A percentile compares a stretch with the other conserved stretches of the same genome.
Conservation (phyloP, 2,797 vertebrate species). For the Anguilla megastoma region DNA sequence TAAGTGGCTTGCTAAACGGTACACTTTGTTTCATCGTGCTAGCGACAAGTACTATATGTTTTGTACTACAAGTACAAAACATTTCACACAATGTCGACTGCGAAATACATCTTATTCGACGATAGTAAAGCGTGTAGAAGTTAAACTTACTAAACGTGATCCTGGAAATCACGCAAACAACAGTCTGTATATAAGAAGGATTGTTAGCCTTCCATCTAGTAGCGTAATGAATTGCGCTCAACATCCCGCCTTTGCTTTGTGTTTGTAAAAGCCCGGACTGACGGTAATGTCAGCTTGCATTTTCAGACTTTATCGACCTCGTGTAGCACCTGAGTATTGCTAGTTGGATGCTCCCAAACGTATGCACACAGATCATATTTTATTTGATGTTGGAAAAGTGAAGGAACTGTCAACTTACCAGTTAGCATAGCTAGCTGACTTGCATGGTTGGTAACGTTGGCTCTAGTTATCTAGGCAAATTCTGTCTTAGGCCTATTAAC, state of each 20-base stretch:
- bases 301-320: neutral
- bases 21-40: neutral
- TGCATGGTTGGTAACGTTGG: neutral
- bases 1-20: slow-evolving; percentile 51
- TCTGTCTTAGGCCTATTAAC: neutral
- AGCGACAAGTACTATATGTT: neutral
- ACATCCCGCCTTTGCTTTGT: slow-evolving; percentile 17
- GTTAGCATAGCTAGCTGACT: neutral
- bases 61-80: neutral
- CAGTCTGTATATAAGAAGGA: neutral
- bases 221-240: neutral
- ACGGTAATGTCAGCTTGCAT: neutral
- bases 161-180: neutral
- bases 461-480: neutral
- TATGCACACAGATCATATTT: neutral
- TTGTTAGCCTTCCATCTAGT: neutral
- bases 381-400: neutral
- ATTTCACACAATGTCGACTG: neutral
- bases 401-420: neutral
- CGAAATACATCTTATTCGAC: neutral
- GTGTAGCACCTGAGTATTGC: neutral
- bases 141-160: neutral
- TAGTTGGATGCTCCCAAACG: neutral
- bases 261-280: neutral
- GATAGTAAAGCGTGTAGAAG: neutral